phyloP scores from a whole-genome alignment of 1,140 invertebrate species.

The Heliconius hermathena region DNA sequence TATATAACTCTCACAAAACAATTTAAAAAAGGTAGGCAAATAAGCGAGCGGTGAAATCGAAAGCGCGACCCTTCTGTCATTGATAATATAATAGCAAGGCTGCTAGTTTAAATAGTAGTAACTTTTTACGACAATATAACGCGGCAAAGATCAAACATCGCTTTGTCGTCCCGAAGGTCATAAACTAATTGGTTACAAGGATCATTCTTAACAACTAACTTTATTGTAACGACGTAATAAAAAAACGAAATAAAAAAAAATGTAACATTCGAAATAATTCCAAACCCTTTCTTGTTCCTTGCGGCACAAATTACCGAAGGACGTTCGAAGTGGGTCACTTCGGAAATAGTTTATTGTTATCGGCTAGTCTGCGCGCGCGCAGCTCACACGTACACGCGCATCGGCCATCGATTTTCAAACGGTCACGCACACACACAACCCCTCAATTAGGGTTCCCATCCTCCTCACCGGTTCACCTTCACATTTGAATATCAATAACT shows the following conservation, averaged over 20 bases:
- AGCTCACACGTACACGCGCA: slow-evolving; percentile 59
- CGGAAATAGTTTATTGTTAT: slow-evolving; percentile 82
- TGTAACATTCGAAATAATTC: slow-evolving; percentile 65
- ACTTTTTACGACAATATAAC: neutral
- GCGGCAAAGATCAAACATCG: slow-evolving; percentile 27
- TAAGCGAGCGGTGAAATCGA: neutral
- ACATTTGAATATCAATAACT: slow-evolving; percentile 55
- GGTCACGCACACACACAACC: slow-evolving; percentile 49
- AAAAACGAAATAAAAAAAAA: slow-evolving; percentile 26
- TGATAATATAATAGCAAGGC: slow-evolving; percentile 11
- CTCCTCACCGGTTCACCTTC: slow-evolving; percentile 69
- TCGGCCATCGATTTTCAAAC: slow-evolving; percentile 53
- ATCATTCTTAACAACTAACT: neutral
- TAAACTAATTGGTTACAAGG: slow-evolving; percentile 27
- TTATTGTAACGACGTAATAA: neutral
- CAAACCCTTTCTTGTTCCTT: slow-evolving; percentile 80
- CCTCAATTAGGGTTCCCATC: slow-evolving; percentile 73
- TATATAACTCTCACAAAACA: neutral
- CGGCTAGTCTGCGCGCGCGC: slow-evolving; percentile 77
- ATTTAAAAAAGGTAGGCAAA: neutral
- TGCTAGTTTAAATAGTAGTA: slow-evolving; percentile 20
- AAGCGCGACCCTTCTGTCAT: slow-evolving; percentile 2
- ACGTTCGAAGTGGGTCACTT: slow-evolving; percentile 80
- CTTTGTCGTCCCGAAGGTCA: slow-evolving; percentile 35
- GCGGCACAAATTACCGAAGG: slow-evolving; percentile 79